phyloP scores from a whole-genome alignment of 2,113 vertebrate genomes.

The Choloepus hoffmanni region DNA sequence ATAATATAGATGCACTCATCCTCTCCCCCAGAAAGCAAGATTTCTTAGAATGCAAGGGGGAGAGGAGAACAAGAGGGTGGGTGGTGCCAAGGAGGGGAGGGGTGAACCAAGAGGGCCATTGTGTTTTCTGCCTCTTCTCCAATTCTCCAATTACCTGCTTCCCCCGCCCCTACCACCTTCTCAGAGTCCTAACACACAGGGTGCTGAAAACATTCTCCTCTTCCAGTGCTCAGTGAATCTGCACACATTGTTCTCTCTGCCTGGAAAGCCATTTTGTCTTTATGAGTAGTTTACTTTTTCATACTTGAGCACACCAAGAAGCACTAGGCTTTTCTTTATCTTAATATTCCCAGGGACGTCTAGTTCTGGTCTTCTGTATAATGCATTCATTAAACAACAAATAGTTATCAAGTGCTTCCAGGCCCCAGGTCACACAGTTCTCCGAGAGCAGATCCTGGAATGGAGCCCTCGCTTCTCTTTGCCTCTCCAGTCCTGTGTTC shows the following conservation, averaged over 20 bases:
- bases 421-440: neutral
- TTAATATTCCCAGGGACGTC: neutral
- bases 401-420: neutral
- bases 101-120: neutral
- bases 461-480: neutral
- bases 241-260: neutral
- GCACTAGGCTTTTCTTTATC: neutral
- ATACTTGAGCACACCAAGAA: neutral
- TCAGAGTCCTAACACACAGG: too few relatives aligned
- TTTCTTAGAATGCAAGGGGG: neutral
- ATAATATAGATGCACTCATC: neutral
- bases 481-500: neutral
- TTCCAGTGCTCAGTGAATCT: neutral
- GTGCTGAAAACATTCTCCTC: neutral
- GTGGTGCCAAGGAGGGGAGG: too few relatives aligned
- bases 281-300: conserved; percentile 1
- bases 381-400: conserved; percentile 30
- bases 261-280: neutral
- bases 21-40: neutral
- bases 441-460: neutral
- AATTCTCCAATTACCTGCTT: neutral
- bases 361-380: conserved; percentile 22
- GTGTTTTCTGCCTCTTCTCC: neutral
- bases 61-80: neutral
- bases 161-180: too few relatives aligned